phyloP scores from a whole-genome alignment of 2,797 vertebrate genomes.

The Spea hammondii region DNA sequence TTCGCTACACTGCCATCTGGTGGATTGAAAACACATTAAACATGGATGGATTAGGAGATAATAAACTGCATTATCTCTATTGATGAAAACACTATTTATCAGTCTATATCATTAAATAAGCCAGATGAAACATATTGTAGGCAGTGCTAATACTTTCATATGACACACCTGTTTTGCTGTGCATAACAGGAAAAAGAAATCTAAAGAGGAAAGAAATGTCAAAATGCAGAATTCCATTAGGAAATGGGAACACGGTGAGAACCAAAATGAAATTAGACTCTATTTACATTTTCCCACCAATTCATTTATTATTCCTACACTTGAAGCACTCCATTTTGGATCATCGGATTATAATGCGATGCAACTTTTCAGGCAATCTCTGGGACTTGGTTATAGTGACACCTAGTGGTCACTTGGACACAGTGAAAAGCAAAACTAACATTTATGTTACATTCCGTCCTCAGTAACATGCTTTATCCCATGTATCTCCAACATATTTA shows the following conservation, averaged over 20 bases:
- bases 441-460: conserved; percentile 2
- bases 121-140: conserved; percentile 6
- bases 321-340: conserved; percentile 43
- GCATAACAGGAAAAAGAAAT: conserved; percentile 21
- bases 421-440: not conserved
- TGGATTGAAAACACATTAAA: conserved; percentile 31
- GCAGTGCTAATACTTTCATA: conserved; percentile 2
- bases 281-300: conserved; percentile 48
- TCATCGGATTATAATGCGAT: conserved; percentile 39
- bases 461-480: not conserved
- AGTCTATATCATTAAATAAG: conserved; percentile 26
- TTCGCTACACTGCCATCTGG: conserved; percentile 60
- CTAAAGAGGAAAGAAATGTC: conserved; percentile 33
- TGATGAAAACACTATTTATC: conserved; percentile 15
- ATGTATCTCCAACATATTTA: conserved; percentile 28
- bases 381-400: conserved; percentile 40
- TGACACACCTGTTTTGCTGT: conserved; percentile 4
- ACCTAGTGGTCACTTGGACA: conserved; percentile 16
- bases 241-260: conserved; percentile 25
- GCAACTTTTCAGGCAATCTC: not conserved
- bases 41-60: not conserved
- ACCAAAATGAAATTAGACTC: conserved; percentile 47
- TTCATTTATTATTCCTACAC: conserved; percentile 42
- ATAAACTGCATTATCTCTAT: conserved; percentile 12
- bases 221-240: conserved; percentile 46